Evolutionary conservation across 1,140 invertebrate genomes (phyloP), one percentile per base, ranked within the genome.

Genomic region (Lucilia sericata): DNA sequence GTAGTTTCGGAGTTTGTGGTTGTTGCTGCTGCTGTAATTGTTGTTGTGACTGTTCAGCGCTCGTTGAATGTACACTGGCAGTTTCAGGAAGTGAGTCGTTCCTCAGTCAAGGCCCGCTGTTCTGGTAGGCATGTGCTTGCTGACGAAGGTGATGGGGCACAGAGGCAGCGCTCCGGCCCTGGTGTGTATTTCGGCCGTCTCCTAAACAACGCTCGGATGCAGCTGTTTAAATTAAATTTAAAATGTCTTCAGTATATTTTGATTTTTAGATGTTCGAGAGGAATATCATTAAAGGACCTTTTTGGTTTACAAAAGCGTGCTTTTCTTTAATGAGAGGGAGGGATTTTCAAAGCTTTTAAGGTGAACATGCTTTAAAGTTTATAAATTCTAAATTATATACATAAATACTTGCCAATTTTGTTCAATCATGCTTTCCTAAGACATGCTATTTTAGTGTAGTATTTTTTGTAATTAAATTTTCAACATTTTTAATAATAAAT

Each of bases 161-260:
- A 91, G 88, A 91, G 88, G 87, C 90, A 91, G 86, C 90, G 89
- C 86, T 91, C 88, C 88, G 90, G 88, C 87, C 89, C 88, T 90
- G 90, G 86, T 90, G 90, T 88, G 88, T 89, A 91, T 87, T 91
- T 91, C 88, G 88, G 88, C 88, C 89, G 90, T 89, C 93, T 91
- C 92, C 92, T 91, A 93, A 93, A 93, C 92, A 94, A 90, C 92
- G 93, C 92, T 94, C 93, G 88, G 92, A 94, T 87, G 93, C 93
- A 93, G 92, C 93, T 94, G 13, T 36, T 83, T n/a, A 36, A 65
- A 82, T 82, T 19, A 65, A 36, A 82, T 51, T 14, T 51, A 82
- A 19, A 60, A 82, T 70, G 10, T 10, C 17, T 14, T 55, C 3
- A 55, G 12, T 55, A 7, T 55, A 75, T 25, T 75, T 19, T 25